These are phyloP conservation scores for Macrobrachium rosenbergii DNA, from an alignment of 1,140 invertebrate species.

Conservation along the genomic window DNA sequence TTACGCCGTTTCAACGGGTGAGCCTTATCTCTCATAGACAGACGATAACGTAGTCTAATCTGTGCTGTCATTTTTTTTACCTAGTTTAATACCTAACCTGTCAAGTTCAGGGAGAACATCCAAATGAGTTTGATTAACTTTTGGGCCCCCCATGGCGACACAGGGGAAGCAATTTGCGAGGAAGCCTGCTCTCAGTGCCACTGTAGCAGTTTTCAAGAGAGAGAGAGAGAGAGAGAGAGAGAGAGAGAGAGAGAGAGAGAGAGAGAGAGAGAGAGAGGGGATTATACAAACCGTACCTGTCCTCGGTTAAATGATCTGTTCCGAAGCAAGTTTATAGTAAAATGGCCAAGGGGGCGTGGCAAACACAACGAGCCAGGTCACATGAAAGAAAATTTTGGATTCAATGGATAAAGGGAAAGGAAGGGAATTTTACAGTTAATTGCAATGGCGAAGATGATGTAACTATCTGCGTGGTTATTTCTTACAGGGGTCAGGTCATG, in stretches of 20 bases:
- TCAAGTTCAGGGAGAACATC: conserved; percentile 27
- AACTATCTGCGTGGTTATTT: no score
- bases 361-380: no score
- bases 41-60: conserved; percentile 8
- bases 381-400: no score
- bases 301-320: no score
- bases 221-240: conserved; percentile 5
- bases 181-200: no score
- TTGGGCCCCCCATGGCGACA: neutral
- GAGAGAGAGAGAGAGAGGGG: neutral
- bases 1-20: neutral
- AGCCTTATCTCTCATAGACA: neutral
- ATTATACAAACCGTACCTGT: no score
- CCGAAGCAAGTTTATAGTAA: no score
- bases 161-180: neutral
- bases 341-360: no score
- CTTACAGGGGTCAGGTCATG: no score
- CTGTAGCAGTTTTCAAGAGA: neutral
- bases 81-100: conserved; percentile 17
- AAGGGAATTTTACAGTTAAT: no score
- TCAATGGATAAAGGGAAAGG: no score
- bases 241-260: conserved; percentile 14
- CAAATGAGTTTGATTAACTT: conserved; percentile 21
- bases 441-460: no score
- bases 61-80: conserved; percentile 11